Conservation (phyloP, 2,888 invertebrate species). For the Homarus gammarus region DNA sequence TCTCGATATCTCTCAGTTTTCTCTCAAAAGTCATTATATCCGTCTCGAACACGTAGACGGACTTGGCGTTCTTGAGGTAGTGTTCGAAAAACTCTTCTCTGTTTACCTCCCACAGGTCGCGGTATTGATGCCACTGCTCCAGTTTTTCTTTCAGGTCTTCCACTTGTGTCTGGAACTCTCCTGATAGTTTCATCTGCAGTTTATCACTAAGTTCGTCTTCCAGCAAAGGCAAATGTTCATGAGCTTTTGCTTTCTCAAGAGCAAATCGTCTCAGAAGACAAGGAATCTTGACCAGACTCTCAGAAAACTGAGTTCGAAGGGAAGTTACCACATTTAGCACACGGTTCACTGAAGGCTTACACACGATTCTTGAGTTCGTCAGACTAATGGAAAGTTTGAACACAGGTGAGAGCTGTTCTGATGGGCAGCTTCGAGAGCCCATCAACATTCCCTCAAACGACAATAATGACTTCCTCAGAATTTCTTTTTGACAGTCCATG, state of each 20-base stretch:
- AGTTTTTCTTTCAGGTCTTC: constrained; percentile 53
- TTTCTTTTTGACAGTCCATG: constrained; percentile 65
- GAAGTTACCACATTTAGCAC: constrained; percentile 48
- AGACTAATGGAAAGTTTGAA: constrained; percentile 60
- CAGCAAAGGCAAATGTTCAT: constrained; percentile 54
- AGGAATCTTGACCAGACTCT: constrained; percentile 62
- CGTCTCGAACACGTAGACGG: constrained; percentile 61
- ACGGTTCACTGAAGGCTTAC: constrained; percentile 62
- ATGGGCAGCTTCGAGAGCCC: constrained; percentile 55
- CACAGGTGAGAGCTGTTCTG: constrained; percentile 52
- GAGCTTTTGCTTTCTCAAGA: constrained; percentile 53
- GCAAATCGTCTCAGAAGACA: constrained; percentile 66
- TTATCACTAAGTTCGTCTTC: constrained; percentile 52
- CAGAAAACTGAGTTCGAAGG: constrained; percentile 53
- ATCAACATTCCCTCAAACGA: constrained; percentile 72
- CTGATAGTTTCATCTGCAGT: constrained; percentile 61
- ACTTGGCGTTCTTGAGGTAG: constrained; percentile 52
- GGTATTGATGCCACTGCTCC: constrained; percentile 60
- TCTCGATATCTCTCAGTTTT: constrained; percentile 64
- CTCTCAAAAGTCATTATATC: constrained; percentile 67
- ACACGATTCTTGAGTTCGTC: constrained; percentile 62
- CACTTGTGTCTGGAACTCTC: constrained; percentile 58
- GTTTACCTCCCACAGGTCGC: constrained; percentile 67
- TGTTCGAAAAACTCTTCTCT: constrained; percentile 60
- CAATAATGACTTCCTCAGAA: constrained; percentile 65